A percentile compares a stretch with the other conserved stretches of the same genome.
phyloP scores from a whole-genome alignment of 1,140 invertebrate genomes.

The Dreissena polymorpha region DNA sequence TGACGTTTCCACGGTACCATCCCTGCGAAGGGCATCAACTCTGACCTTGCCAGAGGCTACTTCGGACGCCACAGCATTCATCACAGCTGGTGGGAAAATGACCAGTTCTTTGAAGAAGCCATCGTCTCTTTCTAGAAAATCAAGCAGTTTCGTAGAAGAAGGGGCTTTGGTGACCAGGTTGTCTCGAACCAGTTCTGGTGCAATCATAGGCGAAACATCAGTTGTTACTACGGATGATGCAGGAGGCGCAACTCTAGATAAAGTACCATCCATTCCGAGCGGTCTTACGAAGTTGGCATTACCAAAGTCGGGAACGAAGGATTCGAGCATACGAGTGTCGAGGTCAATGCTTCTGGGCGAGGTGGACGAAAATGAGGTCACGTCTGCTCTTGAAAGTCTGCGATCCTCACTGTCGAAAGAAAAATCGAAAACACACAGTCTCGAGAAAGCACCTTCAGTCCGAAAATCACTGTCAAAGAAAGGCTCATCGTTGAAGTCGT shows the following conservation, averaged over 20 bases:
- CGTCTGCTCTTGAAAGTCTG: slow-evolving; percentile 33
- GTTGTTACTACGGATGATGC: not conserved
- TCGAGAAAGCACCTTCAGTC: slow-evolving; percentile 12
- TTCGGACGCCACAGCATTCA: not conserved
- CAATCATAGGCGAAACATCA: slow-evolving; percentile 39
- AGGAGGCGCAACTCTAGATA: not conserved
- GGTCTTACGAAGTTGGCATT: slow-evolving; percentile 48
- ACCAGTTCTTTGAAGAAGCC: slow-evolving; percentile 8
- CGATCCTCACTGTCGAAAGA: slow-evolving; percentile 15
- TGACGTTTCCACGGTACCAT: slow-evolving; percentile 14
- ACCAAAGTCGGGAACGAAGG: slow-evolving; percentile 8
- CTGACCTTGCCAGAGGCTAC: slow-evolving; percentile 32
- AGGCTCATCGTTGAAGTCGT: not conserved
- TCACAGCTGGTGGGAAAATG: not conserved
- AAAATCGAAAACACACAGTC: slow-evolving; percentile 13
- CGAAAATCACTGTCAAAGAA: not conserved
- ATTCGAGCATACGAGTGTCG: slow-evolving; percentile 2
- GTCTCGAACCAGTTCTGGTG: slow-evolving; percentile 33
- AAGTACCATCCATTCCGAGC: slow-evolving; percentile 29
- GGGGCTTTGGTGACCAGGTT: slow-evolving; percentile 37
- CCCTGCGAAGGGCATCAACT: slow-evolving; percentile 41
- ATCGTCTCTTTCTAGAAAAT: slow-evolving; percentile 39
- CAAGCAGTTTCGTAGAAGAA: slow-evolving; percentile 44
- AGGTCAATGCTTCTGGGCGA: slow-evolving; percentile 23
- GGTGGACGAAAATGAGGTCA: slow-evolving; percentile 45